phyloP scores from a whole-genome alignment of 2,888 invertebrate genomes.

The Leptopilina syphax region DNA sequence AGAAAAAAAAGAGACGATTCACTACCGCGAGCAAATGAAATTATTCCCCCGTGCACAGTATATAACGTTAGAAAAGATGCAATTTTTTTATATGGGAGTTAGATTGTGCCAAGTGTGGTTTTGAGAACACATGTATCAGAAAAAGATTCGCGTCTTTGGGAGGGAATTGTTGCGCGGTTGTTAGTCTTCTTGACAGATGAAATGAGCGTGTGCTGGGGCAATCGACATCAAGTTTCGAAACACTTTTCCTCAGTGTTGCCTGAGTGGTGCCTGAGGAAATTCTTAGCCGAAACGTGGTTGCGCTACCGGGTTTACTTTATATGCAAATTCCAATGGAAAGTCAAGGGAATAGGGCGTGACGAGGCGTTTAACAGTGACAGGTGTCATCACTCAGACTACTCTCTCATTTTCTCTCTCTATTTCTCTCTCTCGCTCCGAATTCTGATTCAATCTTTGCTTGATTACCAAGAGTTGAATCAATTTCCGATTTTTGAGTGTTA shows the following conservation, averaged over 20 bases:
- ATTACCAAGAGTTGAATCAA: too few species aligned
- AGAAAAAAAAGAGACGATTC: slow-evolving; percentile 55
- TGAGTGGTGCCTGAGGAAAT: slow-evolving; percentile 44
- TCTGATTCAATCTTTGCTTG: not conserved
- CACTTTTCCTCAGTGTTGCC: slow-evolving; percentile 45
- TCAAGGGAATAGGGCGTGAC: slow-evolving; percentile 63
- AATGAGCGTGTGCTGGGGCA: slow-evolving; percentile 70
- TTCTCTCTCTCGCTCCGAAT: not conserved
- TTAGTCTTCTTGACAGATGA: slow-evolving; percentile 73
- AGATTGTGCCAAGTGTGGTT: slow-evolving; percentile 59
- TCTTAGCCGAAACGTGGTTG: slow-evolving; percentile 44
- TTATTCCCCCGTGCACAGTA: slow-evolving; percentile 73
- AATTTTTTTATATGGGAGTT: slow-evolving; percentile 53
- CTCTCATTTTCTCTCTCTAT: not conserved
- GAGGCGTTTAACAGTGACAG: slow-evolving; percentile 62
- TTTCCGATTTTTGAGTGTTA: too few species aligned
- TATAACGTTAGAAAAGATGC: slow-evolving; percentile 18
- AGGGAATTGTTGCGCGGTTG: slow-evolving; percentile 62
- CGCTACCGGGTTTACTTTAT: slow-evolving; percentile 70
- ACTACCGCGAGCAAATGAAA: slow-evolving; percentile 65
- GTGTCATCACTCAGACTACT: slow-evolving; percentile 33
- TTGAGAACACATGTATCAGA: slow-evolving; percentile 18
- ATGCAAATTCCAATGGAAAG: slow-evolving; percentile 71
- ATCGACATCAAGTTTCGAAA: slow-evolving; percentile 60
- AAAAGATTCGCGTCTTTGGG: slow-evolving; percentile 39